phyloP scores from a whole-genome alignment of 1,140 invertebrate genomes.

The Drosophila bipectinata region DNA sequence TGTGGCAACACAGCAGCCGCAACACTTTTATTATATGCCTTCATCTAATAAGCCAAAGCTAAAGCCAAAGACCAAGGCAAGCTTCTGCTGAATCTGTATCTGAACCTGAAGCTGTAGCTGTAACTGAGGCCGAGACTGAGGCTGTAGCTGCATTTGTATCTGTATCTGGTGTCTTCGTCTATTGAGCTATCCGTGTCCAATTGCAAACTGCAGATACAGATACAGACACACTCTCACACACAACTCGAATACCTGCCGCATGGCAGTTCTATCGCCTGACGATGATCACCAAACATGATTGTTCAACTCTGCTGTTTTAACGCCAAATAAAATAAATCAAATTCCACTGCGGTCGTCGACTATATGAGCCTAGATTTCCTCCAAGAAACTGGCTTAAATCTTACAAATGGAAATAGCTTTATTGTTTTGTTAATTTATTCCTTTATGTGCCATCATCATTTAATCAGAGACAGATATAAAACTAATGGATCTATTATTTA shows the following conservation, averaged over 20 bases:
- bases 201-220: slow-evolving; percentile 74
- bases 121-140: not conserved
- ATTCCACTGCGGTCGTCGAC: slow-evolving; percentile 77
- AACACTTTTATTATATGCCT: slow-evolving; percentile 82
- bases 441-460: not conserved
- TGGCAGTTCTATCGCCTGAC: slow-evolving; percentile 69
- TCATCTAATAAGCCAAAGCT: slow-evolving; percentile 75
- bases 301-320: slow-evolving; percentile 77
- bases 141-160: not conserved
- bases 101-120: slow-evolving; percentile 15
- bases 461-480: not conserved
- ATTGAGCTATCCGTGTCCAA: slow-evolving; percentile 80
- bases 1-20: slow-evolving; percentile 55
- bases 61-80: slow-evolving; percentile 48
- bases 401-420: not conserved
- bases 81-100: slow-evolving; percentile 38
- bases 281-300: slow-evolving; percentile 78
- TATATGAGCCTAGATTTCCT: slow-evolving; percentile 11
- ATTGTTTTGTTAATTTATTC: slow-evolving; percentile 1
- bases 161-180: slow-evolving; percentile 42
- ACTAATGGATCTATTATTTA: not conserved
- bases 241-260: slow-evolving; percentile 17
- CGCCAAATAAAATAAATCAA: slow-evolving; percentile 82
- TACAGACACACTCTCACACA: slow-evolving; percentile 25
- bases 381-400: not conserved